Evolutionary conservation across 2,797 vertebrate species (phyloP).

Genomic region (Enteromius anoplus): DNA sequence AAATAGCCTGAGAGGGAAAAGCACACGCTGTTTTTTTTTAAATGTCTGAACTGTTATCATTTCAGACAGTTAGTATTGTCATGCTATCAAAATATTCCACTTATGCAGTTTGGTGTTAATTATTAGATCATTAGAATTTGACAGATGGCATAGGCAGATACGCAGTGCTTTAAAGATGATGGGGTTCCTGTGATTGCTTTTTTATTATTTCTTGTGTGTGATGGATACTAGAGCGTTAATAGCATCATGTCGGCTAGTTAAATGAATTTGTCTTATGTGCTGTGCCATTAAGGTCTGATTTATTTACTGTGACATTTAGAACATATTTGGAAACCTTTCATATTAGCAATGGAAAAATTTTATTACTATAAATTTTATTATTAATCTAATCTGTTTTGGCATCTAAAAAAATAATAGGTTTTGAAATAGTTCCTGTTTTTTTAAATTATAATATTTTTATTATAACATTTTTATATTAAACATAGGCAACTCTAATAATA

Average conservation of each 20-base stretch:
- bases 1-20: background rate
- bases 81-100: background rate
- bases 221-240: background rate
- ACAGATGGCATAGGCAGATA: slow-evolving; percentile 9
- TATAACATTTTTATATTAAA: background rate
- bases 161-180: background rate
- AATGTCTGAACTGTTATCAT: background rate
- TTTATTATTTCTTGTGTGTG: background rate
- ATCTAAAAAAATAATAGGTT: background rate
- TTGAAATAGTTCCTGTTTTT: background rate
- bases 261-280: background rate
- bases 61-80: background rate
- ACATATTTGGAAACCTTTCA: background rate
- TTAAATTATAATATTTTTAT: background rate
- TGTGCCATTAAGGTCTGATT: background rate
- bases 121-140: slow-evolving; percentile 4
- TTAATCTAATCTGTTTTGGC: background rate
- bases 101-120: background rate
- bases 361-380: background rate
- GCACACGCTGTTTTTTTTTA: background rate
- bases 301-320: background rate
- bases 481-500: background rate
- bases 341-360: background rate
- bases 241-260: background rate
- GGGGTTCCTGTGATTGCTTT: background rate